These are phyloP conservation scores for Gymnorhina tibicen DNA, from an alignment of 2,113 vertebrate genomes.

Conservation along the genomic window DNA sequence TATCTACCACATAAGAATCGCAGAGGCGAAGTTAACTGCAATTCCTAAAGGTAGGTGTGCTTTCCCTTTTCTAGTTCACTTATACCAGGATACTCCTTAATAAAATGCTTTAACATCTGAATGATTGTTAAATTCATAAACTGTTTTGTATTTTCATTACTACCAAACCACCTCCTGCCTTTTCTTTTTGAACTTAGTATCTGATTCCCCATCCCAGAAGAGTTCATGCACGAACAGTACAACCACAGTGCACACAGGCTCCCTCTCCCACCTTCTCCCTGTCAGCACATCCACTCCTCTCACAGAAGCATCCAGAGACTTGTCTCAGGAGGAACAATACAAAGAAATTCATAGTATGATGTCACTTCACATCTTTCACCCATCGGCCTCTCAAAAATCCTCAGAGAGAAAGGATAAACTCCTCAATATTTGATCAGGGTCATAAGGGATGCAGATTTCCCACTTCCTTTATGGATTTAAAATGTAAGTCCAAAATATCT, in stretches of 20 bases:
- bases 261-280: background rate
- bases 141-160: background rate
- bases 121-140: background rate
- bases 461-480: background rate
- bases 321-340: background rate
- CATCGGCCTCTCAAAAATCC: background rate
- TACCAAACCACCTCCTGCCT: background rate
- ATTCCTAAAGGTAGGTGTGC: conserved; percentile 96
- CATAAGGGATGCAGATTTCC: background rate
- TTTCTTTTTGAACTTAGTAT: background rate
- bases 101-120: background rate
- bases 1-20: conserved; percentile 89
- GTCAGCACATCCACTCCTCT: background rate
- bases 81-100: background rate
- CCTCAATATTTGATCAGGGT: background rate
- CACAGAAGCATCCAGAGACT: background rate
- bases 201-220: background rate
- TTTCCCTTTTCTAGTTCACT: background rate
- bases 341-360: background rate
- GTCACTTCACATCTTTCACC: background rate
- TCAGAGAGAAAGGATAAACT: background rate
- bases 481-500: background rate
- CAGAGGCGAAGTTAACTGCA: conserved; percentile 89
- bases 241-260: background rate
- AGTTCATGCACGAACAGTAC: background rate